A percentile compares a stretch with the other conserved stretches of the same genome.
These are phyloP conservation scores for Microchrysa polita DNA, from an alignment of 2,888 invertebrate genomes.

Conservation along the genomic window DNA sequence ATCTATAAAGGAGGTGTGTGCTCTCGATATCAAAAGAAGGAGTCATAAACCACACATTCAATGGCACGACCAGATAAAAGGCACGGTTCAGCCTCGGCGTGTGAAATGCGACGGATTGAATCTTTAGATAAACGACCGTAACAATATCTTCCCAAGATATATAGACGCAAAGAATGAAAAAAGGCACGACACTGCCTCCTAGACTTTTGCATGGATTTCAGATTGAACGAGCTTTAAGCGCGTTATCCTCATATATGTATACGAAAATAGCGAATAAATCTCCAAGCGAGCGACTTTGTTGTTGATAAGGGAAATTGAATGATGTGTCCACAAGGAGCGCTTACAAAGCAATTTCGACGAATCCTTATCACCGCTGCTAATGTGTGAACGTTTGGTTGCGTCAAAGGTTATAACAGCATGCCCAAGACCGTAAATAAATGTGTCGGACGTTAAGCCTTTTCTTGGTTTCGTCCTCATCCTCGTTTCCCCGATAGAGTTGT, in stretches of 20 bases:
- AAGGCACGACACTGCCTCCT: background rate
- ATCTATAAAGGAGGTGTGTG: constrained; percentile 26
- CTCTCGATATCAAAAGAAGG: background rate
- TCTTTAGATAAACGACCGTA: background rate
- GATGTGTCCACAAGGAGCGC: constrained; percentile 28
- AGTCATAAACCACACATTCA: constrained; percentile 27
- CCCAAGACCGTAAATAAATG: background rate
- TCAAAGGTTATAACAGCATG: constrained; percentile 13
- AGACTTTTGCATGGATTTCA: background rate
- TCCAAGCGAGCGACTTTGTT: background rate
- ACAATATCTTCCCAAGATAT: background rate
- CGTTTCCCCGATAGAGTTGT: background rate
- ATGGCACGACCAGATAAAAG: constrained; percentile 1
- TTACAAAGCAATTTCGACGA: constrained; percentile 22
- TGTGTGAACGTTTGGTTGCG: constrained; percentile 7
- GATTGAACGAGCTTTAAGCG: background rate
- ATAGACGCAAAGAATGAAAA: background rate
- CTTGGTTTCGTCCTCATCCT: background rate
- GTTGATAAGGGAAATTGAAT: constrained; percentile 26
- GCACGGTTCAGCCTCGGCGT: background rate
- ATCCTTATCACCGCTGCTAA: background rate
- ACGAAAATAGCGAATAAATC: too few species aligned
- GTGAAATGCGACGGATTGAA: background rate
- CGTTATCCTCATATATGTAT: constrained; percentile 12
- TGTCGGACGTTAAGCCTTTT: background rate